These are phyloP conservation scores for Hylomyscus alleni DNA, from an alignment of 2,797 vertebrate genomes.

Conservation along the genomic window DNA sequence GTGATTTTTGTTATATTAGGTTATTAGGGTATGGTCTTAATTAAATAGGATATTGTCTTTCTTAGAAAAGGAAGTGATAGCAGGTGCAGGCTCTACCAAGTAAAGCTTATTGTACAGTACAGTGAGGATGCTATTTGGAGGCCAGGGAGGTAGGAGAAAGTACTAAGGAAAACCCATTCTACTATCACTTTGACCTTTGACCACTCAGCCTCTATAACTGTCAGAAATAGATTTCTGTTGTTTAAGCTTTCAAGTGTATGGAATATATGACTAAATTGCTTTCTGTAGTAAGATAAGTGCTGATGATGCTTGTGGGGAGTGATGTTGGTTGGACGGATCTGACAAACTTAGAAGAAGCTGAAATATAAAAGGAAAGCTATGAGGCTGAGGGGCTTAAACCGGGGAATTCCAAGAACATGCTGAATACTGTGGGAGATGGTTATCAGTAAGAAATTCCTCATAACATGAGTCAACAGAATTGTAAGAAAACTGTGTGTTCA, in stretches of 20 bases:
- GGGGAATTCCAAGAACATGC: neutral
- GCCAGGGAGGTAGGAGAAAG: neutral
- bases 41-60: neutral
- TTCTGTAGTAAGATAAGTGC: slow-evolving; percentile 34
- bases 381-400: neutral
- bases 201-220: neutral
- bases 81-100: neutral
- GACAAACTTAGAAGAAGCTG: neutral
- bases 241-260: neutral
- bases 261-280: neutral
- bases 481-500: neutral
- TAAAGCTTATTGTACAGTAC: neutral
- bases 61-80: neutral
- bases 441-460: neutral
- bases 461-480: neutral
- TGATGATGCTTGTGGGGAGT: neutral
- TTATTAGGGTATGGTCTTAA: neutral
- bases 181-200: neutral
- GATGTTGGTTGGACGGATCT: neutral
- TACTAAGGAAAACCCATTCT: neutral
- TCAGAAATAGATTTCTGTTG: neutral
- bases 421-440: neutral
- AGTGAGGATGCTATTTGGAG: neutral
- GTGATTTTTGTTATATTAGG: neutral
- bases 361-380: neutral